These are phyloP conservation scores for Protobothrops flavoviridis DNA, from an alignment of 2,113 vertebrate genomes.

Conservation along the genomic window DNA sequence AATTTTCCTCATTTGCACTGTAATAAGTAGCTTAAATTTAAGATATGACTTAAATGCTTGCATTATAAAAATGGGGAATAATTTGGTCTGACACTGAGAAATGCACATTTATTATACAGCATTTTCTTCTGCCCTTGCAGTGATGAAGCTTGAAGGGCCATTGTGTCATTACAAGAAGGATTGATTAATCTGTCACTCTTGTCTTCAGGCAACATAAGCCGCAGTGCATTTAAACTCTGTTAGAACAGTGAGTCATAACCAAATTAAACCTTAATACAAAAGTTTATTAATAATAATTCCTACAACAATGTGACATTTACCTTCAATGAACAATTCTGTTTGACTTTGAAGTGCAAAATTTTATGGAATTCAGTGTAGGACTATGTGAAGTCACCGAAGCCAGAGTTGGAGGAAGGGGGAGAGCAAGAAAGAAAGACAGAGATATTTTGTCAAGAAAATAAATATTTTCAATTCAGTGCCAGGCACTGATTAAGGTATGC, in stretches of 20 bases:
- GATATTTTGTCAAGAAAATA: background rate
- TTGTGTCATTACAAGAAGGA: background rate
- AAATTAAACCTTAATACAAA: background rate
- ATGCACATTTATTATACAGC: background rate
- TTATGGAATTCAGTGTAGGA: background rate
- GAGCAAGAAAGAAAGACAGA: background rate
- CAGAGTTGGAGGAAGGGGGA: background rate
- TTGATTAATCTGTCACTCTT: background rate
- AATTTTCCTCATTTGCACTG: background rate
- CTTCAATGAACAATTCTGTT: background rate
- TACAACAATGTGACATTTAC: background rate
- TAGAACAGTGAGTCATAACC: background rate
- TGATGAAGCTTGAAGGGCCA: background rate
- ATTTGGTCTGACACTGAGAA: background rate
- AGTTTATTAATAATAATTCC: background rate
- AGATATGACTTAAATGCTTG: background rate
- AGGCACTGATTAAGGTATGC: background rate
- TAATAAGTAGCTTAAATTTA: background rate
- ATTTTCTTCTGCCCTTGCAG: background rate
- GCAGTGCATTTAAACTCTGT: background rate
- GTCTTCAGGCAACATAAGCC: background rate
- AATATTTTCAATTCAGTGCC: background rate
- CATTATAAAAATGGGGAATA: background rate
- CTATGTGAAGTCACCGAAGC: constrained; percentile 3
- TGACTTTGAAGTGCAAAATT: background rate